Base-by-base conservation (phyloP, 2,888 invertebrate genomes). In the Ennomos erosarius region DNA sequence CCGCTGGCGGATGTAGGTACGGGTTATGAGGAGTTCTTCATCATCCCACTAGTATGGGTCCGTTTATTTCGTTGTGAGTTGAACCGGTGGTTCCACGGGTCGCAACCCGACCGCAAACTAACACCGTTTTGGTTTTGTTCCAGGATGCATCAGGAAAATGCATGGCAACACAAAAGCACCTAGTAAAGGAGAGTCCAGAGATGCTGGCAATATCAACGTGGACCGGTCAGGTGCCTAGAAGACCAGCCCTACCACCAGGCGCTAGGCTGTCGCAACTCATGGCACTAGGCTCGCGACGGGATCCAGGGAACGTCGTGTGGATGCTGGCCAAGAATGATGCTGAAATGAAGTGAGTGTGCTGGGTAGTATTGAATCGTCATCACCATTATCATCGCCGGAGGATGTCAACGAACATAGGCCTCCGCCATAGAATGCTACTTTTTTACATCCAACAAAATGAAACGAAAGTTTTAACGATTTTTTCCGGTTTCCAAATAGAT, bases 121-220 rank as follows among this genome's bases (percentile, higher is more conserved):
- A 26, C 26, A 26, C 4, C 4, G 9, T 10, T 8, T 39, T 48
- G 4, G 2, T 13, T 8, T 59, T 59, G 43, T 64, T 52, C 12
- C 51, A 93, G 93, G 93, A 93, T 55, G 92, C 93, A 43, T 88
- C 92, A 26, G 92, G 90, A 0, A 93, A 93, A 74, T 88, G 90
- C 73, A 80, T 92, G 75, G 91, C 92, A 13, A 91, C 92, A 54
- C 91, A 92, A 70, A 92, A 92, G 57, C 85, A 93, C 69, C 93
- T 95, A 64, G 95, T 97, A 64, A 96, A 96, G 80, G 96, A 96
- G 76, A 95, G 96, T 26, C 96, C 96, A 0, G 96, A 97, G 81
- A 94, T 97, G 93, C 88, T 97, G 74, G 96, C 97, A 26, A 96
- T 96, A 62, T 95, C 96, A 1, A 95, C 95, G 70, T 97, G 96